Conservation (phyloP, 2,888 invertebrate genomes). For the Steinernema carpocapsae region DNA sequence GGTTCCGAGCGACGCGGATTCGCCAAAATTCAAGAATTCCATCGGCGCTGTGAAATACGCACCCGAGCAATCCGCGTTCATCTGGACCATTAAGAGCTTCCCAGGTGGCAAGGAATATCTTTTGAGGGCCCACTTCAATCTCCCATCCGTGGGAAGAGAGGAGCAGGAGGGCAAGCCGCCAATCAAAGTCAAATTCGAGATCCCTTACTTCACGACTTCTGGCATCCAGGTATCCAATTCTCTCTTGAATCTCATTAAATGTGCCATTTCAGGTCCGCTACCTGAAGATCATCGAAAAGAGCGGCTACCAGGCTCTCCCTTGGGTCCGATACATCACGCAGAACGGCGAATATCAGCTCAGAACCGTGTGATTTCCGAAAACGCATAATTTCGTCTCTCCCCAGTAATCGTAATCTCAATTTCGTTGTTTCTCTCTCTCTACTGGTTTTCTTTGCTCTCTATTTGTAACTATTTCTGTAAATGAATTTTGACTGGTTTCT, state of each 20-base stretch:
- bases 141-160: conserved; percentile 92
- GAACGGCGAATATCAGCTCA: conserved; percentile 95
- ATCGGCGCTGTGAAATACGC: conserved; percentile 96
- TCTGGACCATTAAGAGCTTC: conserved; percentile 76
- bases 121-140: conserved; percentile 95
- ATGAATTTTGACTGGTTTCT: neutral
- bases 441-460: conserved; percentile 8
- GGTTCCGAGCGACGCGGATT: conserved; percentile 94
- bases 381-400: neutral
- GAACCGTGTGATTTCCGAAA: conserved; percentile 73
- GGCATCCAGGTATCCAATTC: conserved; percentile 84
- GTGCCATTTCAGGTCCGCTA: conserved; percentile 78
- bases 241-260: neutral
- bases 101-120: conserved; percentile 94
- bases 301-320: conserved; percentile 95
- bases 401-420: conserved; percentile 11
- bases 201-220: conserved; percentile 97
- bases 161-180: conserved; percentile 94
- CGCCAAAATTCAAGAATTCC: conserved; percentile 81
- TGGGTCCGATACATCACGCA: conserved; percentile 98
- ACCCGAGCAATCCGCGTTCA: conserved; percentile 92
- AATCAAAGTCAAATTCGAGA: conserved; percentile 97
- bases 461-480: conserved; percentile 11
- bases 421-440: conserved; percentile 12
- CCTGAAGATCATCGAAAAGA: conserved; percentile 96